phyloP scores from a whole-genome alignment of 2,113 vertebrate genomes.

The Xiphophorus couchianus region DNA sequence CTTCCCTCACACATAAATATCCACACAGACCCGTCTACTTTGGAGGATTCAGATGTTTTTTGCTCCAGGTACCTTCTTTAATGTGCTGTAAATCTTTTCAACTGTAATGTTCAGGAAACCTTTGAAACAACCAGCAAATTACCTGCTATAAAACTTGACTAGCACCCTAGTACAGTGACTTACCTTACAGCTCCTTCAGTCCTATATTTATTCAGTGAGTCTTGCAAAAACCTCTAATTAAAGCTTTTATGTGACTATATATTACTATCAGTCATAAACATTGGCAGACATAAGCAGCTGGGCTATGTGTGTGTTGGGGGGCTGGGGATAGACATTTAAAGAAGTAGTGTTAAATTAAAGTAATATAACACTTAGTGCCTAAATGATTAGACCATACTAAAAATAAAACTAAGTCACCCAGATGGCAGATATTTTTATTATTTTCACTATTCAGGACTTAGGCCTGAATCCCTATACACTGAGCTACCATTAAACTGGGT shows the following conservation, averaged over 20 bases:
- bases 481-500: conserved; percentile 52
- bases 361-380: conserved; percentile 25
- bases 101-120: conserved; percentile 72
- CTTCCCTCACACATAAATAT: conserved; percentile 8
- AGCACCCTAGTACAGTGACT: conserved; percentile 49
- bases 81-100: conserved; percentile 65
- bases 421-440: conserved; percentile 8
- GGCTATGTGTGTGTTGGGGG: conserved; percentile 15
- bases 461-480: conserved; percentile 49
- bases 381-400: conserved; percentile 16
- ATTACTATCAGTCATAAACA: conserved; percentile 80
- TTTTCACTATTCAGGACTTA: conserved; percentile 19
- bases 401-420: background rate
- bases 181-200: conserved; percentile 41
- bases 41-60: conserved; percentile 41
- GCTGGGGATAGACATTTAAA: conserved; percentile 22
- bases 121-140: conserved; percentile 81
- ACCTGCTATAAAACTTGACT: conserved; percentile 75
- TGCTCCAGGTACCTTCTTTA: conserved; percentile 55
- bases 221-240: conserved; percentile 59
- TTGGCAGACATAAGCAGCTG: conserved; percentile 58
- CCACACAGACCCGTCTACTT: background rate
- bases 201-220: conserved; percentile 67
- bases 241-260: conserved; percentile 67
- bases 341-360: conserved; percentile 35